Percentiles rank a stretch among this genome's conserved stretches.
Evolutionary conservation across 2,797 vertebrate genomes (phyloP).

Genomic region (Paedocypris micromegethes): DNA sequence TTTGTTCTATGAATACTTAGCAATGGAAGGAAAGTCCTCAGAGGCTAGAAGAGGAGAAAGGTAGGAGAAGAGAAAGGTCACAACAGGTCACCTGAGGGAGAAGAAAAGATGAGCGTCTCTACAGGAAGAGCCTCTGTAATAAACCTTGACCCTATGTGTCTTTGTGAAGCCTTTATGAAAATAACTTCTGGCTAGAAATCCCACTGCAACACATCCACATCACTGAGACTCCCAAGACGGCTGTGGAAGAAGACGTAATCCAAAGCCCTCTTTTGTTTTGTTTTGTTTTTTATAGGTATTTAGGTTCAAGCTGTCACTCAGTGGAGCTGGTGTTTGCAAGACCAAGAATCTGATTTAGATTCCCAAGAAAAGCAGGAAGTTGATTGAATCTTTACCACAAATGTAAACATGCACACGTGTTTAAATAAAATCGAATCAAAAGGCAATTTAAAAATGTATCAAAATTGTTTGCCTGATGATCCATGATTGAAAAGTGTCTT

Average conservation of each 20-base stretch:
- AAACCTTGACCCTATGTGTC: slow-evolving; percentile 1
- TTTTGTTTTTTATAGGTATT: too few species aligned
- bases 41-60: neutral
- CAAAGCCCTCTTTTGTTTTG: too few species aligned
- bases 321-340: too few species aligned
- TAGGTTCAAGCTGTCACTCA: too few species aligned
- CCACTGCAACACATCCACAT: neutral
- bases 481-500: too few species aligned
- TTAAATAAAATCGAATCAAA: too few species aligned
- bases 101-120: slow-evolving; percentile 29
- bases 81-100: neutral
- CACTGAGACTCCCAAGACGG: neutral
- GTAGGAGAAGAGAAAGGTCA: slow-evolving; percentile 18
- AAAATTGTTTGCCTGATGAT: too few species aligned
- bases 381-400: too few species aligned
- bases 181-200: slow-evolving; percentile 21
- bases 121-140: neutral
- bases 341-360: too few species aligned
- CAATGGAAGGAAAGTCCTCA: neutral
- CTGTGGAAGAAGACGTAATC: neutral
- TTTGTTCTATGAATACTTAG: slow-evolving; percentile 1
- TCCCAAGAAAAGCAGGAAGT: too few species aligned
- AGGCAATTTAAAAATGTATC: too few species aligned
- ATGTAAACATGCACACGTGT: too few species aligned
- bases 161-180: slow-evolving; percentile 19